A percentile compares a stretch with the other conserved stretches of the same genome.
phyloP scores from a whole-genome alignment of 2,113 vertebrate species.

The Nibea coibor region DNA sequence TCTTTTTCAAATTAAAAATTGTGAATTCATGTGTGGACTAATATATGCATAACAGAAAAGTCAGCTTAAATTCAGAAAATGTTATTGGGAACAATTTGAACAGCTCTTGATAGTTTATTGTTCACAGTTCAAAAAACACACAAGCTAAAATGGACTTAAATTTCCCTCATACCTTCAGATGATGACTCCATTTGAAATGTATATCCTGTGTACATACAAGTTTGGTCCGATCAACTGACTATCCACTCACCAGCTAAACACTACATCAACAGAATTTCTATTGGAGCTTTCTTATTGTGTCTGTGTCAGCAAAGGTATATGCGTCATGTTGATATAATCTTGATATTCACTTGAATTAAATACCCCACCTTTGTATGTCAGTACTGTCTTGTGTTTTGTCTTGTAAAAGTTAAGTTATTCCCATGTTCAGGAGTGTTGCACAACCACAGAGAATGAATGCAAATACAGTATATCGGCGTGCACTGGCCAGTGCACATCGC shows the following conservation, averaged over 20 bases:
- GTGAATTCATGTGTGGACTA: background rate
- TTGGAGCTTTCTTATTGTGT: background rate
- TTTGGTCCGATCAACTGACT: background rate
- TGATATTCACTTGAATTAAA: constrained; percentile 5
- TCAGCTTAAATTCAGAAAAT: background rate
- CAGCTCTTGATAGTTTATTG: background rate
- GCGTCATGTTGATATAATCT: constrained; percentile 2
- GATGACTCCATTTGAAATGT: background rate
- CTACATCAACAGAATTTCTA: constrained; percentile 1
- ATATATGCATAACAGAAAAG: background rate
- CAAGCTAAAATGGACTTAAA: background rate
- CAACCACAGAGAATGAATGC: constrained; percentile 28
- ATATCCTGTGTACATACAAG: background rate
- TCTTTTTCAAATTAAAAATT: background rate
- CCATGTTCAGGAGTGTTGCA: constrained; percentile 44
- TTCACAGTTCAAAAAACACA: background rate
- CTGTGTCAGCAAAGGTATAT: background rate
- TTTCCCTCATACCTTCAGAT: background rate
- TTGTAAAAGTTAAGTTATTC: constrained; percentile 71
- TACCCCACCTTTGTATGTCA: constrained; percentile 44
- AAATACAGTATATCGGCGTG: constrained; percentile 34
- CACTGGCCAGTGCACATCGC: constrained; percentile 50
- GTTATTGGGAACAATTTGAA: background rate
- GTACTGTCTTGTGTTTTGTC: constrained; percentile 36
- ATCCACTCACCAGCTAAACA: background rate